phyloP scores from a whole-genome alignment of 2,888 invertebrate species.

The Amphipyra tragopoginis region DNA sequence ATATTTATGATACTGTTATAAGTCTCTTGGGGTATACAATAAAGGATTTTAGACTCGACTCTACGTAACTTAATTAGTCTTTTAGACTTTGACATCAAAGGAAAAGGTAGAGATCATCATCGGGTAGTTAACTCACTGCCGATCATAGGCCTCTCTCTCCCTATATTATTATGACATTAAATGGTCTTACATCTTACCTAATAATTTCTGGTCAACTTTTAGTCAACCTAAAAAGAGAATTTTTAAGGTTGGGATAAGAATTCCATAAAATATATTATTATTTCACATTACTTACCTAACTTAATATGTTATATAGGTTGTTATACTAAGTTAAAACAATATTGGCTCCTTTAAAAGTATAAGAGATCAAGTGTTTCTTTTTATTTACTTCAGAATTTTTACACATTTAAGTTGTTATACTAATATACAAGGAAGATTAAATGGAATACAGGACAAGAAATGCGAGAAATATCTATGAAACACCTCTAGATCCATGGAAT shows the following conservation, averaged over 20 bases:
- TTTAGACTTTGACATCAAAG: constrained; percentile 55
- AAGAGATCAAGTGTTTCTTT: constrained; percentile 45
- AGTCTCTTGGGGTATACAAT: constrained; percentile 53
- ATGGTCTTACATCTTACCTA: constrained; percentile 53
- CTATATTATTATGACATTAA: constrained; percentile 44
- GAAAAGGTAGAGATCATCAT: constrained; percentile 34
- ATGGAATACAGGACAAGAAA: constrained; percentile 28
- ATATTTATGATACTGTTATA: constrained; percentile 53
- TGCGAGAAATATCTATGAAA: constrained; percentile 42
- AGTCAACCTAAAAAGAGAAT: constrained; percentile 53
- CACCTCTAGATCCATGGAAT: constrained; percentile 27
- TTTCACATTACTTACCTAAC: constrained; percentile 36
- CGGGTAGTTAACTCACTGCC: constrained; percentile 33
- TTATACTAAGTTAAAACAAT: constrained; percentile 48
- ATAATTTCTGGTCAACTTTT: constrained; percentile 57
- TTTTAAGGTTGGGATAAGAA: constrained; percentile 43
- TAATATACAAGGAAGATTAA: constrained; percentile 23
- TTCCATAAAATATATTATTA: constrained; percentile 39
- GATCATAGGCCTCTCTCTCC: constrained; percentile 47
- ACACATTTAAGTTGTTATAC: constrained; percentile 19
- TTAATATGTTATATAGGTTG: constrained; percentile 23
- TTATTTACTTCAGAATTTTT: constrained; percentile 19
- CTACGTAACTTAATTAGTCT: constrained; percentile 50
- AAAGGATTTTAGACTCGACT: constrained; percentile 32
- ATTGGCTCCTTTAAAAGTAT: constrained; percentile 47